Conservation (phyloP, 2,797 vertebrate species). For the Cyprinella venusta region DNA sequence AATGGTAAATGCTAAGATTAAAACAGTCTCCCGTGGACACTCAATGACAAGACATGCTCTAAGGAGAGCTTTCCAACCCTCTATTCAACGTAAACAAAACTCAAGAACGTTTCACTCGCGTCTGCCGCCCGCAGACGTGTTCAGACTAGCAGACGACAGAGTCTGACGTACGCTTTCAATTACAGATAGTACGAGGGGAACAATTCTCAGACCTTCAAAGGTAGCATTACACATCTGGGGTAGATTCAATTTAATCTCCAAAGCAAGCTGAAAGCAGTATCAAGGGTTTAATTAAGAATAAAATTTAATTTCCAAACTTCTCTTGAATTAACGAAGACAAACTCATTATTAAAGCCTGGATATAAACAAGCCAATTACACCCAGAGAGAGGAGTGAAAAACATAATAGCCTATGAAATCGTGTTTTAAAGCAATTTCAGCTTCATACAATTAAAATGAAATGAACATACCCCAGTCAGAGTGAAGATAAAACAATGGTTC, state of each 20-base stretch:
- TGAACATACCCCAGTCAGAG: background rate
- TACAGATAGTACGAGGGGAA: constrained; percentile 27
- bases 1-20: constrained; percentile 21
- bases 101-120: background rate
- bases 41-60: background rate
- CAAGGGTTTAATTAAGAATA: constrained; percentile 54
- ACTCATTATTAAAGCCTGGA: constrained; percentile 47
- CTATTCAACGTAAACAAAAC: constrained; percentile 10
- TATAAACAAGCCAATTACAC: constrained; percentile 50
- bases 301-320: constrained; percentile 53
- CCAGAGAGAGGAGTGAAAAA: background rate
- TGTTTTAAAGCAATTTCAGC: constrained; percentile 23
- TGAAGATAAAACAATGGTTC: constrained; percentile 1
- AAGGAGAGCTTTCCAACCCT: background rate
- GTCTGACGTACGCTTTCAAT: constrained; percentile 44
- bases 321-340: constrained; percentile 35
- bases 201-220: constrained; percentile 38
- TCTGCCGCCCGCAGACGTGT: background rate
- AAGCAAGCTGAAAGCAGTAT: constrained; percentile 38
- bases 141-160: constrained; percentile 8
- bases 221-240: constrained; percentile 50
- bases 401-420: constrained; percentile 15
- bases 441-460: constrained; percentile 37
- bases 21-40: constrained; percentile 9
- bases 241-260: constrained; percentile 50